Conservation (phyloP, 2,797 vertebrate species). For the Pangasius krempfi region DNA sequence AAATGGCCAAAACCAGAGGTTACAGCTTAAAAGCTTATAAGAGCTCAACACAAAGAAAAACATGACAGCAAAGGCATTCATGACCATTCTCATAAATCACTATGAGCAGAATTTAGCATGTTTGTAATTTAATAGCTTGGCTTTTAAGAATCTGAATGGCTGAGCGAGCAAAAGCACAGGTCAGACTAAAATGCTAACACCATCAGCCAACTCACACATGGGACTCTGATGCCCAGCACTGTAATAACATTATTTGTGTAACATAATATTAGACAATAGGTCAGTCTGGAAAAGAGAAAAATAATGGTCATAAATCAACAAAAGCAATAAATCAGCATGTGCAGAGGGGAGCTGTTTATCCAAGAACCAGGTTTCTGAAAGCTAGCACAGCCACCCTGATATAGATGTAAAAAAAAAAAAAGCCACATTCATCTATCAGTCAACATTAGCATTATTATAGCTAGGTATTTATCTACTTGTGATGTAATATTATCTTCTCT, state of each 20-base stretch:
- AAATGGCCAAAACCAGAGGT: not conserved
- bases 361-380: too few relatives aligned
- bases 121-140: not conserved
- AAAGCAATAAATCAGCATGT: too few relatives aligned
- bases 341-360: too few relatives aligned
- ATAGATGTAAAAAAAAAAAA: too few relatives aligned
- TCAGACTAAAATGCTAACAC: not conserved
- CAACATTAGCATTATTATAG: not conserved
- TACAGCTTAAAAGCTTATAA: not conserved
- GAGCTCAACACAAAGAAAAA: not conserved
- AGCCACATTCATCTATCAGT: not conserved
- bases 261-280: not conserved
- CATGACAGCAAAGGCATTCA: not conserved
- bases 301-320: not conserved
- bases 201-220: not conserved
- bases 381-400: too few relatives aligned
- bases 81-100: not conserved
- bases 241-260: not conserved
- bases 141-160: not conserved
- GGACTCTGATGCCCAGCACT: not conserved
- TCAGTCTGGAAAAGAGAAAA: too few relatives aligned
- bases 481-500: not conserved
- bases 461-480: not conserved
- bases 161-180: not conserved
- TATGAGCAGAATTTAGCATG: not conserved